Conservation (phyloP, 2,888 invertebrate species). For the Loripinus fragilis region DNA sequence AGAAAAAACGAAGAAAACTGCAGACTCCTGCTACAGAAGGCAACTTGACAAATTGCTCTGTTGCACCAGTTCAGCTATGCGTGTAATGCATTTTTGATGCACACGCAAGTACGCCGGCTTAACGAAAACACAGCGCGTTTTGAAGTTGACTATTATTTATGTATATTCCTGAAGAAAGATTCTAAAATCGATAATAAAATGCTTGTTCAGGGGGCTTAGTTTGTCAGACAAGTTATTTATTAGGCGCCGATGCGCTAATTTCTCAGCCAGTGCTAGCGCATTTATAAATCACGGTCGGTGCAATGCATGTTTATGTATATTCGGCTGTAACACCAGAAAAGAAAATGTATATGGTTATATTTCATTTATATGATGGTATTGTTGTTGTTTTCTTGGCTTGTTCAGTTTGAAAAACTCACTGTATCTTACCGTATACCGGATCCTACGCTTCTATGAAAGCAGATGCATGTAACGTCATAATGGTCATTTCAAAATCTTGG, state of each 20-base stretch:
- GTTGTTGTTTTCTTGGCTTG: too few relatives aligned
- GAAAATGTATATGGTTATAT: too few relatives aligned
- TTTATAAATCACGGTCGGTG: too few relatives aligned
- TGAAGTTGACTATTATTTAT: background rate
- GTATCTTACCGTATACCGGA: too few relatives aligned
- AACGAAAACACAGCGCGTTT: background rate
- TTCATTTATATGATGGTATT: too few relatives aligned
- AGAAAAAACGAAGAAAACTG: too few relatives aligned
- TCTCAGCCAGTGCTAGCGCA: background rate
- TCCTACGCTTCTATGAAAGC: too few relatives aligned
- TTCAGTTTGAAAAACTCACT: too few relatives aligned
- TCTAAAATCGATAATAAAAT: slow-evolving; percentile 3
- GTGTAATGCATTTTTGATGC: background rate
- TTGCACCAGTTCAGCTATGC: background rate
- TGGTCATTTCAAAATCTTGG: too few relatives aligned
- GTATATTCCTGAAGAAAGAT: background rate
- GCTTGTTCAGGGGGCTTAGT: background rate
- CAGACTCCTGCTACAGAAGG: background rate
- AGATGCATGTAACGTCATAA: too few relatives aligned
- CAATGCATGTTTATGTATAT: too few relatives aligned
- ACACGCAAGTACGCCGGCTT: background rate
- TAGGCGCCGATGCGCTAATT: slow-evolving; percentile 7
- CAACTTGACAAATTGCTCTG: background rate
- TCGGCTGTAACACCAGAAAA: too few relatives aligned
- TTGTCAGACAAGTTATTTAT: slow-evolving; percentile 8